A percentile compares a stretch with the other conserved stretches of the same genome.
Evolutionary conservation across 1,140 invertebrate genomes (phyloP).

Genomic region (Bilobella aurantiaca): DNA sequence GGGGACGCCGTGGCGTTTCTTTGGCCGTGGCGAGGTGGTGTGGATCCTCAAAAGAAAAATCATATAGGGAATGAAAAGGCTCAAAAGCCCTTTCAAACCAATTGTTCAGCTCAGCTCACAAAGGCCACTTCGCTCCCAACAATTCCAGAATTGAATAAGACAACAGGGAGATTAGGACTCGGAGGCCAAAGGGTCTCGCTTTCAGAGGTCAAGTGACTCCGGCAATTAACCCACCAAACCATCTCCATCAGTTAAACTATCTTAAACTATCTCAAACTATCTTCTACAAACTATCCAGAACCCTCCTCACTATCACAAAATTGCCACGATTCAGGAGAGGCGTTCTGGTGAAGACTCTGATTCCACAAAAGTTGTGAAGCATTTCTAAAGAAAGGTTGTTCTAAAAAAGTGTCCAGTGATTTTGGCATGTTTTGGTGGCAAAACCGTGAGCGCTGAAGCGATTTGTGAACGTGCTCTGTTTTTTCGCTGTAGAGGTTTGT

Average conservation of each 20-base stretch:
- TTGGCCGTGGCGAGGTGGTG: no score
- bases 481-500: neutral
- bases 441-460: neutral
- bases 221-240: neutral
- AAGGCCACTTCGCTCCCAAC: neutral
- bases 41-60: no score
- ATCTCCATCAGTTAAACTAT: neutral
- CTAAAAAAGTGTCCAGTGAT: no score
- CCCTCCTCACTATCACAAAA: neutral
- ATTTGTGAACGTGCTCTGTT: constrained; percentile 14
- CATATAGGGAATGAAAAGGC: constrained; percentile 3
- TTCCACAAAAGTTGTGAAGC: neutral
- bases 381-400: no score
- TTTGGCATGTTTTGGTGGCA: no score
- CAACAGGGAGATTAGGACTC: neutral
- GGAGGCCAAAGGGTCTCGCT: neutral
- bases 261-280: neutral
- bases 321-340: neutral
- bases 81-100: neutral
- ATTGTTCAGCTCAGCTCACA: neutral
- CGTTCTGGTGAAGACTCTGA: neutral
- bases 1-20: no score
- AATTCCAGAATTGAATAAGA: neutral
- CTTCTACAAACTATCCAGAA: neutral
- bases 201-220: no score